phyloP scores from a whole-genome alignment of 2,113 vertebrate genomes.

The human (Homo sapiens) region GRCh38 chr1:35286001-35286500 shows the following conservation, averaged over 20 bases:
- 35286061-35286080: not conserved
- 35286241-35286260: not conserved
- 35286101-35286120: not conserved
- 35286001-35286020: not conserved
- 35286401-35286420: not conserved
- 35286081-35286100: not conserved
- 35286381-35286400: not conserved
- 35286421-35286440: not conserved
- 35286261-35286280: not conserved
- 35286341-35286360: not conserved
- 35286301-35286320: conserved; percentile 3
- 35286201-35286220: not conserved
- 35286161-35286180: not conserved
- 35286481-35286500: not conserved
- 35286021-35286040: not conserved
- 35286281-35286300: not conserved
- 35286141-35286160: not conserved
- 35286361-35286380: not conserved
- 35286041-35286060: not conserved
- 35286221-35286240: not conserved
- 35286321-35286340: not conserved
- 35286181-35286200: conserved; percentile 5
- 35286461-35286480: not conserved
- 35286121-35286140: not conserved
- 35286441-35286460: not conserved